Evolutionary conservation across 2,888 invertebrate species (phyloP).

Genomic region (Pollenia amentaria): DNA sequence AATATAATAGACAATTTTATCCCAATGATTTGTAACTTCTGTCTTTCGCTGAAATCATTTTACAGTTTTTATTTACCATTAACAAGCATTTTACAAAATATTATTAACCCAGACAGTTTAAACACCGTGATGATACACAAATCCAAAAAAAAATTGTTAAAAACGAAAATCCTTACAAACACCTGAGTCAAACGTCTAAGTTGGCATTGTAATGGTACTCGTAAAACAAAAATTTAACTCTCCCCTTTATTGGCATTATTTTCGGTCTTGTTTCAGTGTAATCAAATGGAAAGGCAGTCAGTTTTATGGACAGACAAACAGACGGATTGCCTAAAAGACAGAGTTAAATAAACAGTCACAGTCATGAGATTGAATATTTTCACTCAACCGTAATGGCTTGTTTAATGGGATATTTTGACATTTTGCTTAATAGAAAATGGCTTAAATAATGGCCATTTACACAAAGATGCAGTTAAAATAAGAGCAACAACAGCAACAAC

Average conservation of each 20-base stretch:
- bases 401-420: conserved; percentile 77
- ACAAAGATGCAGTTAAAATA: conserved; percentile 48
- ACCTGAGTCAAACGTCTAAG: conserved; percentile 60
- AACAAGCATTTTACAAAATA: conserved; percentile 68
- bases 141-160: conserved; percentile 68
- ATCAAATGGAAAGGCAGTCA: conserved; percentile 47
- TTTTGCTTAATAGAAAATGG: conserved; percentile 77
- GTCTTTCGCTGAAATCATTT: conserved; percentile 15
- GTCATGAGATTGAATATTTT: conserved; percentile 71
- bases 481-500: conserved; percentile 37
- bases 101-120: conserved; percentile 65
- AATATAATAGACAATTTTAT: conserved; percentile 12
- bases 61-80: conserved; percentile 67
- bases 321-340: not conserved
- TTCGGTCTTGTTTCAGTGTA: conserved; percentile 15
- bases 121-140: conserved; percentile 68
- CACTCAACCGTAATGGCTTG: conserved; percentile 77
- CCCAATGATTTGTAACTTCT: conserved; percentile 66
- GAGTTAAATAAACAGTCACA: conserved; percentile 18
- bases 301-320: not conserved
- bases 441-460: conserved; percentile 76
- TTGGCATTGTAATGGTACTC: not conserved
- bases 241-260: conserved; percentile 25
- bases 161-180: conserved; percentile 39
- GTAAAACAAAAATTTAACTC: conserved; percentile 21